Conservation (phyloP, 2,797 vertebrate species). For the Rhynchonycteris naso region DNA sequence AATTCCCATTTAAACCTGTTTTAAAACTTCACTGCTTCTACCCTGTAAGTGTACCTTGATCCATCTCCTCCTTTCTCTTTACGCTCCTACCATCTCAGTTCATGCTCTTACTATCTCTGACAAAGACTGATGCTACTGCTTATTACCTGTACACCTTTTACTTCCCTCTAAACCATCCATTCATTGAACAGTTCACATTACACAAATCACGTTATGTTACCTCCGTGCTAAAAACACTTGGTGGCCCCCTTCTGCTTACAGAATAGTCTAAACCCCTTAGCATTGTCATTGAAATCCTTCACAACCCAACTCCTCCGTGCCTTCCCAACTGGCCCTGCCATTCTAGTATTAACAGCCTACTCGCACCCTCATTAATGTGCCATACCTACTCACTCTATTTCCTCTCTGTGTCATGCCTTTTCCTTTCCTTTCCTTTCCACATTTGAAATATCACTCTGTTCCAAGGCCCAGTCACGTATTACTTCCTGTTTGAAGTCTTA, state of each 20-base stretch:
- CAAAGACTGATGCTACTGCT: neutral
- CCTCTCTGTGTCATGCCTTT: neutral
- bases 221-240: neutral
- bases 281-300: neutral
- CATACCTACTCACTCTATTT: conserved; percentile 6
- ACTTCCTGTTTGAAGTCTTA: conserved; percentile 56
- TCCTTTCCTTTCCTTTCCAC: conserved; percentile 45
- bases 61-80: neutral
- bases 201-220: neutral
- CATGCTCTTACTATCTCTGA: neutral
- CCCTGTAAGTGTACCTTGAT: neutral
- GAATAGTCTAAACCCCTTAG: neutral
- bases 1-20: neutral
- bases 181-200: neutral
- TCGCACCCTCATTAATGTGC: neutral
- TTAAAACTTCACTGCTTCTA: neutral
- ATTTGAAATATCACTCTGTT: conserved; percentile 44
- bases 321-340: neutral
- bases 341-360: neutral
- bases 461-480: conserved; percentile 38
- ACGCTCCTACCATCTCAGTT: neutral
- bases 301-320: neutral
- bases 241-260: neutral
- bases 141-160: neutral
- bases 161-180: neutral